Evolutionary conservation across 1,140 invertebrate genomes (phyloP).

Genomic region (Bombus breviceps): DNA sequence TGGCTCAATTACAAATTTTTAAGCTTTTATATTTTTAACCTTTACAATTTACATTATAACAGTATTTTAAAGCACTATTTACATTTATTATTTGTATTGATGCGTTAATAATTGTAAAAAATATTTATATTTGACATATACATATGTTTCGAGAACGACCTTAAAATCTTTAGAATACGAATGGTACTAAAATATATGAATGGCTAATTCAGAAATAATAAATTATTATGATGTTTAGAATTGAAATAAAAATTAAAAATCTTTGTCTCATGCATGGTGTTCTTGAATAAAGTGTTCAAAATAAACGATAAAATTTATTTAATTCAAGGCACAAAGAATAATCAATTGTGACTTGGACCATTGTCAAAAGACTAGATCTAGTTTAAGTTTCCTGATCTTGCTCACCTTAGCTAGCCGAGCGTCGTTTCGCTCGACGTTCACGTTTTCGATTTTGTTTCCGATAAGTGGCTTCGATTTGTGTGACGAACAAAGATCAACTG

Average conservation of each 20-base stretch:
- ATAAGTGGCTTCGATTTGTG: neutral
- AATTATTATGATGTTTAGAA: neutral
- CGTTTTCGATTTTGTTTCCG: constrained; percentile 2
- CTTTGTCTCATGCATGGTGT: neutral
- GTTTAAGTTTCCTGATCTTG: constrained; percentile 16
- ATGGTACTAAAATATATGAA: neutral
- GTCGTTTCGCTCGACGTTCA: constrained; percentile 47
- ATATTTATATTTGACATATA: neutral
- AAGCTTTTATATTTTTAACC: neutral
- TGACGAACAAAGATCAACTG: neutral
- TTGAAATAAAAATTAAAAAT: neutral
- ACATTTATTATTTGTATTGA: neutral
- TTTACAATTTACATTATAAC: neutral
- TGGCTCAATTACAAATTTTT: neutral
- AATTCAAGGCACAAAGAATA: neutral
- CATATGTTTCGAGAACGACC: neutral
- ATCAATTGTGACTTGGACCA: constrained; percentile 1
- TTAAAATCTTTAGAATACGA: neutral
- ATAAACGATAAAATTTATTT: neutral
- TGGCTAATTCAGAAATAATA: neutral
- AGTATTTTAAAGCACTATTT: neutral
- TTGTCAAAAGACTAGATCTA: constrained; percentile 8
- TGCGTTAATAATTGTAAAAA: neutral
- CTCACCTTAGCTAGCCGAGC: constrained; percentile 51
- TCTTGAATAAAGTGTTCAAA: neutral